These are phyloP conservation scores for Cyrtonyx montezumae DNA, from an alignment of 2,113 vertebrate species.

Conservation along the genomic window DNA sequence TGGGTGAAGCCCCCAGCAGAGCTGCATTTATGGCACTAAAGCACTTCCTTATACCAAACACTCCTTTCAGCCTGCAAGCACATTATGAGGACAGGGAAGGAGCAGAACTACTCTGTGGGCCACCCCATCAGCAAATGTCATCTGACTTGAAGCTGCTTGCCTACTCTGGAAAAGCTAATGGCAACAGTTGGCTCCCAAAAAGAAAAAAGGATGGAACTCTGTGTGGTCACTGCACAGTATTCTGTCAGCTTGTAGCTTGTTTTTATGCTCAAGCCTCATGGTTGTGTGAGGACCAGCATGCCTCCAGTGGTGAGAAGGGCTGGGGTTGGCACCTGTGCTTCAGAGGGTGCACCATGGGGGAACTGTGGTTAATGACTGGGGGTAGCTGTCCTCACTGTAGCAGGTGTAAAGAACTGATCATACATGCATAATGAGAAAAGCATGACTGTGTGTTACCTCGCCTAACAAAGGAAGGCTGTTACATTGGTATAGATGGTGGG, in stretches of 20 bases:
- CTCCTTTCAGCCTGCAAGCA: conserved; percentile 9
- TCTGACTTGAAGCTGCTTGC: neutral
- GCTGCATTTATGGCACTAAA: neutral
- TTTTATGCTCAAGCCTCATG: neutral
- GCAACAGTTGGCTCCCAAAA: neutral
- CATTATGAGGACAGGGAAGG: neutral
- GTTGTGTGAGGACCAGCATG: accelerated
- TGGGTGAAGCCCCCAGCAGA: neutral
- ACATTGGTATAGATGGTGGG: neutral
- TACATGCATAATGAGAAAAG: neutral
- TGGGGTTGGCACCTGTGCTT: neutral
- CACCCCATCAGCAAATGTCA: neutral
- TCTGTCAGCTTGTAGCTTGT: neutral
- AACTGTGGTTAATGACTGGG: neutral
- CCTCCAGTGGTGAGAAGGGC: neutral
- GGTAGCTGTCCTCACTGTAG: neutral
- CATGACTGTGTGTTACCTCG: neutral
- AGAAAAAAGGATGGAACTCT: neutral
- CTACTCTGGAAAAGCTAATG: neutral
- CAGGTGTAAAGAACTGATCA: neutral
- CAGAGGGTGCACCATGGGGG: neutral
- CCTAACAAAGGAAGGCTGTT: neutral
- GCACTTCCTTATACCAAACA: neutral
- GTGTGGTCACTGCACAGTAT: neutral
- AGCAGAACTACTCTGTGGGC: neutral